phyloP scores from a whole-genome alignment of 2,888 invertebrate species.

The Apamea epomidion region DNA sequence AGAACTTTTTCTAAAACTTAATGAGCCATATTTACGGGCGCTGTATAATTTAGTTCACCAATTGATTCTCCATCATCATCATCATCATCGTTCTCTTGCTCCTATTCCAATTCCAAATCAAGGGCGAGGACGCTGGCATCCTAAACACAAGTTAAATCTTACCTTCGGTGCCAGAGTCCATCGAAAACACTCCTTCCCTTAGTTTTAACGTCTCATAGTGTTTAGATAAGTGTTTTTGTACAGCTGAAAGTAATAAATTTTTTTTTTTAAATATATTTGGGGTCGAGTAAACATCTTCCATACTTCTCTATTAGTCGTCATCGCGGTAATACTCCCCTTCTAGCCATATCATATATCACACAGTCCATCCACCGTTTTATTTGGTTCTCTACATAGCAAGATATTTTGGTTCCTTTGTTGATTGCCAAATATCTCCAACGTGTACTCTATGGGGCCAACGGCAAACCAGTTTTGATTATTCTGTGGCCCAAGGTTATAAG shows the following conservation, averaged over 20 bases:
- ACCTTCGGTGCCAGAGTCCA: too few species aligned
- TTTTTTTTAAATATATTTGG: background rate
- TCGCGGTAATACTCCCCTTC: background rate
- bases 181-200: too few species aligned
- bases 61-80: background rate
- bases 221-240: too few species aligned
- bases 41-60: background rate
- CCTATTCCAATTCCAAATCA: background rate
- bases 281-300: background rate
- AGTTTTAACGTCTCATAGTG: too few species aligned
- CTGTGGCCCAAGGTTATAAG: constrained; percentile 44
- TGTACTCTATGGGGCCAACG: constrained; percentile 13
- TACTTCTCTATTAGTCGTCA: background rate
- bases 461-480: constrained; percentile 51
- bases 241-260: too few species aligned
- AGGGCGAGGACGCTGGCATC: too few species aligned
- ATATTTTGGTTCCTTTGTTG: background rate
- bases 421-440: constrained; percentile 41
- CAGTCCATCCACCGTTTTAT: background rate
- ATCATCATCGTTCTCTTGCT: background rate
- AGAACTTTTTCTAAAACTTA: too few species aligned
- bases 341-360: background rate
- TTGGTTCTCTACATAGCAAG: background rate
- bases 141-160: too few species aligned
- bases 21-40: background rate